phyloP scores from a whole-genome alignment of 92 coral and sea anemone species.

The Porites evermanni region DNA sequence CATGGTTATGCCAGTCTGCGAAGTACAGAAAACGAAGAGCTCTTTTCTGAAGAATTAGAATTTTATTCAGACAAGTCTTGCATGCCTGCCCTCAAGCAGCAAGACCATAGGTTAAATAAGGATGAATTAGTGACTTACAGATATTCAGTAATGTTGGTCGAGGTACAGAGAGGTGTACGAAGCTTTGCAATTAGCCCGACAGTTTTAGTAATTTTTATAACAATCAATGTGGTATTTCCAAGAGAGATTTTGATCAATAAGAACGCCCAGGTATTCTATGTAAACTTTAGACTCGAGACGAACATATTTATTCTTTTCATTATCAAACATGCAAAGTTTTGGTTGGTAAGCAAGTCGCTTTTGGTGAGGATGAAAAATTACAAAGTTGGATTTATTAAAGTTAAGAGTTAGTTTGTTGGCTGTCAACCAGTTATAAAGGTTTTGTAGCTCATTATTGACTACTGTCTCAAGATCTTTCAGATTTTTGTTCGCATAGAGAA shows the following conservation, averaged over 20 bases:
- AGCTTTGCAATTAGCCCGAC: conserved; percentile 44
- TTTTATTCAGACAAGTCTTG: conserved; percentile 51
- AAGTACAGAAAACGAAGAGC: conserved; percentile 53
- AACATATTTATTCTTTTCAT: conserved; percentile 26
- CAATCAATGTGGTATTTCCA: conserved; percentile 59
- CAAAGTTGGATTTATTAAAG: conserved; percentile 38
- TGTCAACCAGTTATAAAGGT: conserved; percentile 48
- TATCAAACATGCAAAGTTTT: conserved; percentile 36
- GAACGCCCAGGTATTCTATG: conserved; percentile 46
- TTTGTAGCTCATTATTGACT: conserved; percentile 56
- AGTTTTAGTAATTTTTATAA: conserved; percentile 49
- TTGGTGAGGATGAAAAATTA: conserved; percentile 48
- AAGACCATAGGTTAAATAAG: conserved; percentile 57
- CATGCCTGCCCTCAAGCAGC: conserved; percentile 60
- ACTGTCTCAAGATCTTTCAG: conserved; percentile 48
- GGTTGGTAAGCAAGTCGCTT: conserved; percentile 39
- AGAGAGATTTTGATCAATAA: conserved; percentile 33
- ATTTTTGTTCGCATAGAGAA: conserved; percentile 57
- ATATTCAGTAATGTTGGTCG: conserved; percentile 38
- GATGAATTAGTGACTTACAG: conserved; percentile 44
- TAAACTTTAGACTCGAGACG: conserved; percentile 28
- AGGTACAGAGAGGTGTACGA: conserved; percentile 33
- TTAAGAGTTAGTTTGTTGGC: conserved; percentile 54
- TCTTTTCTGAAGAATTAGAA: conserved; percentile 50
- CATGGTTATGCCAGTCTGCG: conserved; percentile 42